Percentiles rank a stretch among this genome's conserved stretches.
Conservation (phyloP, 2,888 invertebrate genomes). For the Ephialtes manifestator region DNA sequence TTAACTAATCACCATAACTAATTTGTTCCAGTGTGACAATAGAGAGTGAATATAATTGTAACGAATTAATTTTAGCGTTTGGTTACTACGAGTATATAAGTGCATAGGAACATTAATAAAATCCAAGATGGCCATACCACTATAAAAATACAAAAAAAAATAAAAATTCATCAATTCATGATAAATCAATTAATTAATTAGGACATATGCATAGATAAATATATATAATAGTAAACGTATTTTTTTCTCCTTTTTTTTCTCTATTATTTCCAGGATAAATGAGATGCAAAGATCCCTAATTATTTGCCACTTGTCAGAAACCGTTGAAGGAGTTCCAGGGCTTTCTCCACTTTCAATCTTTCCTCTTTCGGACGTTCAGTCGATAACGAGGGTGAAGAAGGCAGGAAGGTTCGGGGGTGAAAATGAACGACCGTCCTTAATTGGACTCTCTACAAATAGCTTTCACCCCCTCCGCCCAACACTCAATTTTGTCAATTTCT, state of each 20-base stretch:
- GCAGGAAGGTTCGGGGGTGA: constrained; percentile 51
- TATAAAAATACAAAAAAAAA: constrained; percentile 39
- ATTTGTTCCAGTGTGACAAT: not conserved
- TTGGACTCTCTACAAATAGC: constrained; percentile 67
- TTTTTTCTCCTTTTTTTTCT: constrained; percentile 9
- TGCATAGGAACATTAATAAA: constrained; percentile 57
- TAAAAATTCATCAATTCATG: not conserved
- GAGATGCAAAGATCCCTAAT: constrained; percentile 59
- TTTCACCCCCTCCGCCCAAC: constrained; percentile 52
- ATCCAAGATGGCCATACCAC: constrained; percentile 56
- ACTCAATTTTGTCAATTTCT: constrained; percentile 79
- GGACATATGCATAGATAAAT: constrained; percentile 43
- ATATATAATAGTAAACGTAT: constrained; percentile 30
- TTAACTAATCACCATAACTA: too few species aligned
- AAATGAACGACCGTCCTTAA: constrained; percentile 70
- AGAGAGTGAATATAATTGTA: constrained; percentile 4
- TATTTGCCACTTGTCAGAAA: constrained; percentile 71
- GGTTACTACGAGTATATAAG: constrained; percentile 14
- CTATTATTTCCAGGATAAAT: constrained; percentile 30
- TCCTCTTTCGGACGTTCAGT: constrained; percentile 54
- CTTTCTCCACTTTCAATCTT: constrained; percentile 45
- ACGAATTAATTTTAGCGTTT: not conserved
- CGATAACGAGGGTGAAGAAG: constrained; percentile 60
- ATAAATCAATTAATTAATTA: constrained; percentile 53
- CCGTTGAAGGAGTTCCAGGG: constrained; percentile 63